phyloP scores from a whole-genome alignment of 2,113 vertebrate genomes.

The Balaeniceps rex region DNA sequence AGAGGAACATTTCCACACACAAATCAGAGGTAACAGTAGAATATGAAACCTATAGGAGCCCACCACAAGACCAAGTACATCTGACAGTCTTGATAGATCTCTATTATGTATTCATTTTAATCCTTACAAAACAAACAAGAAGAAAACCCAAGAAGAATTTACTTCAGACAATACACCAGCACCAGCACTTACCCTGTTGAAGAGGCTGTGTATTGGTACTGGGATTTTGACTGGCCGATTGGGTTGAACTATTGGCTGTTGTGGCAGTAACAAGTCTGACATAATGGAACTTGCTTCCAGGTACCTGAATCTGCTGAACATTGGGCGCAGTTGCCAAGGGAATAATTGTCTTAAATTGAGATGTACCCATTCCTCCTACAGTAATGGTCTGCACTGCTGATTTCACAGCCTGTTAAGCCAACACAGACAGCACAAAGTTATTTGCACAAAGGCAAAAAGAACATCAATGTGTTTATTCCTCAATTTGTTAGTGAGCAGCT shows the following conservation, averaged over 20 bases:
- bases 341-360: constrained; percentile 97
- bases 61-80: background rate
- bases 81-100: background rate
- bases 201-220: constrained; percentile 86
- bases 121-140: background rate
- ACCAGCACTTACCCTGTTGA: constrained; percentile 82
- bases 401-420: constrained; percentile 83
- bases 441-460: background rate
- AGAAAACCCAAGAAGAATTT: background rate
- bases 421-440: constrained; percentile 42
- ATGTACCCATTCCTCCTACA: constrained; percentile 84
- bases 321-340: constrained; percentile 90
- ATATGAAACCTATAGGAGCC: background rate
- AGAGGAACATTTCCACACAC: background rate
- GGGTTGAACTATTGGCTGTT: constrained; percentile 80
- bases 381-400: constrained; percentile 87
- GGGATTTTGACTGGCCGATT: constrained; percentile 78
- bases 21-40: background rate
- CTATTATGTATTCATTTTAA: background rate
- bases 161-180: background rate
- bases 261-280: constrained; percentile 94
- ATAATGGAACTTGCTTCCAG: constrained; percentile 97
- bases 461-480: background rate
- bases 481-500: background rate
- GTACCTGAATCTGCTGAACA: constrained; percentile 98